These are phyloP conservation scores for Agrochola macilenta DNA, from an alignment of 2,888 invertebrate genomes.

Conservation along the genomic window DNA sequence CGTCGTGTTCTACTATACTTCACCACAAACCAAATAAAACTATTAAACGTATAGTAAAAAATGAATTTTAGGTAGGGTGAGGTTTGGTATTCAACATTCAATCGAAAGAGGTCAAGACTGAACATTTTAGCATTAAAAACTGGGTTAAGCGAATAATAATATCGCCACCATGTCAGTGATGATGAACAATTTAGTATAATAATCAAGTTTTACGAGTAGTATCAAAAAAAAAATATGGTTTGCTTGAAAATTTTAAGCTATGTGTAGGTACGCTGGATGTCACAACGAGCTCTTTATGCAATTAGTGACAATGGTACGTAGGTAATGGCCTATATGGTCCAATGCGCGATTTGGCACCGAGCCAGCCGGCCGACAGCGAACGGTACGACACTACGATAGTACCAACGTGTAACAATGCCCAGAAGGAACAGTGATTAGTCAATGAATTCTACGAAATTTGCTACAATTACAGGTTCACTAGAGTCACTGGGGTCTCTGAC, in stretches of 20 bases:
- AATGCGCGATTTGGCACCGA: slow-evolving; percentile 74
- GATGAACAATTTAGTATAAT: slow-evolving; percentile 14
- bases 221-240: slow-evolving; percentile 52
- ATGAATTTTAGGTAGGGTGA: no score
- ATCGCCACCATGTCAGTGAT: neutral
- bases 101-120: slow-evolving; percentile 24
- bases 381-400: slow-evolving; percentile 39
- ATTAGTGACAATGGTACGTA: slow-evolving; percentile 83
- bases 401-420: neutral
- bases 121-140: slow-evolving; percentile 14
- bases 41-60: no score
- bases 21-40: no score
- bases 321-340: slow-evolving; percentile 79
- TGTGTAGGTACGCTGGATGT: slow-evolving; percentile 71
- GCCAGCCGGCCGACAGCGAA: slow-evolving; percentile 67
- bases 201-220: slow-evolving; percentile 29
- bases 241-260: slow-evolving; percentile 66
- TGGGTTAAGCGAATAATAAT: slow-evolving; percentile 7
- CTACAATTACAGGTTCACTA: neutral
- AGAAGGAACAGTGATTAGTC: slow-evolving; percentile 9
- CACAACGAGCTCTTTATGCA: slow-evolving; percentile 79
- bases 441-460: neutral
- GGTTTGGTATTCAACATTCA: slow-evolving; percentile 20
- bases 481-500: no score
- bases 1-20: no score